A percentile compares a stretch with the other conserved stretches of the same genome.
These are phyloP conservation scores for Sphaeramia orbicularis DNA, from an alignment of 2,797 vertebrate genomes.

Conservation along the genomic window DNA sequence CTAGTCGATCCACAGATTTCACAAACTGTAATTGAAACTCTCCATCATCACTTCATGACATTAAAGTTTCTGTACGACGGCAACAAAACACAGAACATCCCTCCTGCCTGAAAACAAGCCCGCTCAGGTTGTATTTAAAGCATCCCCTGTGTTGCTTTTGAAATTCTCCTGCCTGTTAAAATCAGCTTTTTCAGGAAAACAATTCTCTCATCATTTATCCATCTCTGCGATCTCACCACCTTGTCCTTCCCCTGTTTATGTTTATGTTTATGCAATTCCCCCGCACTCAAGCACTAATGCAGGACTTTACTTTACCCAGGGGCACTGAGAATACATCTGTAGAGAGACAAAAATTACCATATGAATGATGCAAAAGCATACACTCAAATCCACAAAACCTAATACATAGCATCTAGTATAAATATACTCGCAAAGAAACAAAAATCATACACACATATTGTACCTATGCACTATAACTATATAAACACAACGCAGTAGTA, in stretches of 20 bases:
- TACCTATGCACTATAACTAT: not conserved
- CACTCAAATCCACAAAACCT: not conserved
- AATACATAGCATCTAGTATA: conserved; percentile 2
- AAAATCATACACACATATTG: not conserved
- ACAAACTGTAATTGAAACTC: too few relatives aligned
- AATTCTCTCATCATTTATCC: conserved; percentile 8
- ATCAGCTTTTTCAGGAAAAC: not conserved
- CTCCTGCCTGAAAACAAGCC: conserved; percentile 5
- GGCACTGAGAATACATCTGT: conserved; percentile 26
- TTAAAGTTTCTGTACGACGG: too few relatives aligned
- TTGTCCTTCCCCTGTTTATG: conserved; percentile 1
- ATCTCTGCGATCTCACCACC: not conserved
- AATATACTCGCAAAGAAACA: conserved; percentile 3
- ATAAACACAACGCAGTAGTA: conserved; percentile 34
- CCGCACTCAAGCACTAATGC: conserved; percentile 28
- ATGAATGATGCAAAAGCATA: conserved; percentile 12
- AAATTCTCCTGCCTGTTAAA: not conserved
- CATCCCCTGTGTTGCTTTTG: not conserved
- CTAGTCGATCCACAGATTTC: too few relatives aligned
- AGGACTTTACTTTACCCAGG: conserved; percentile 27
- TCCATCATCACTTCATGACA: too few relatives aligned
- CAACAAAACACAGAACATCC: not conserved
- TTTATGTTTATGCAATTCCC: conserved; percentile 30
- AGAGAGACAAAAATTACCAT: conserved; percentile 18
- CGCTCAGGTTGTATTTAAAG: not conserved